These are phyloP conservation scores for Diplodus puntazzo DNA, from an alignment of 2,797 vertebrate species.

Conservation along the genomic window DNA sequence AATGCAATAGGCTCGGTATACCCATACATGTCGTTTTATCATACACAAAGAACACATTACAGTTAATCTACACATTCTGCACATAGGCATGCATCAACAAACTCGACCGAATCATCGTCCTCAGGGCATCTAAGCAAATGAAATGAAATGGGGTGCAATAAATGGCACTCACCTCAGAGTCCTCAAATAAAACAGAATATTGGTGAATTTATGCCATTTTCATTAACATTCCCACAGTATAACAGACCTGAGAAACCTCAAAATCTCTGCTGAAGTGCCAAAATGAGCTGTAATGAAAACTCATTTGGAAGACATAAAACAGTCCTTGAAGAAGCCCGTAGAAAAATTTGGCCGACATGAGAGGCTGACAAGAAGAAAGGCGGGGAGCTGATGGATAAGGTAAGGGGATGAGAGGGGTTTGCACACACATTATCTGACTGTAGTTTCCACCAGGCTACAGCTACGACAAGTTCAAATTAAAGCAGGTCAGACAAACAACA, in stretches of 20 bases:
- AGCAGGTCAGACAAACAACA: constrained; percentile 74
- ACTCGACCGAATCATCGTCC: constrained; percentile 50
- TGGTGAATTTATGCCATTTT: constrained; percentile 76
- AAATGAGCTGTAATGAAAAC: constrained; percentile 48
- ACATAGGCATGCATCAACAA: constrained; percentile 37
- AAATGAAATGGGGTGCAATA: constrained; percentile 84
- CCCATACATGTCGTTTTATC: constrained; percentile 55
- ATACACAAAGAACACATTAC: constrained; percentile 53
- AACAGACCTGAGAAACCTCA: constrained; percentile 43
- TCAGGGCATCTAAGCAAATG: constrained; percentile 81
- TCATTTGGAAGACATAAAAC: constrained; percentile 47
- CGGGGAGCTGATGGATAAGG: constrained; percentile 33
- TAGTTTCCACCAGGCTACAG: constrained; percentile 34
- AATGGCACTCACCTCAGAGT: constrained; percentile 75
- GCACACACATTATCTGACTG: constrained; percentile 47
- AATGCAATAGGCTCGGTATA: constrained; percentile 56
- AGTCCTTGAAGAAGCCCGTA: constrained; percentile 18
- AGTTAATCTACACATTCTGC: constrained; percentile 47
- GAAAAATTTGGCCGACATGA: constrained; percentile 36
- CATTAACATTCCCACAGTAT: constrained; percentile 33
- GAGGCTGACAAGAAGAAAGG: constrained; percentile 23
- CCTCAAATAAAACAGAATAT: constrained; percentile 84
- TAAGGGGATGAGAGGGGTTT: constrained; percentile 28
- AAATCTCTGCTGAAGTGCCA: constrained; percentile 34
- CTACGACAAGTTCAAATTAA: constrained; percentile 51